phyloP scores from a whole-genome alignment of 2,888 invertebrate genomes.

The Apotomis capreana region DNA sequence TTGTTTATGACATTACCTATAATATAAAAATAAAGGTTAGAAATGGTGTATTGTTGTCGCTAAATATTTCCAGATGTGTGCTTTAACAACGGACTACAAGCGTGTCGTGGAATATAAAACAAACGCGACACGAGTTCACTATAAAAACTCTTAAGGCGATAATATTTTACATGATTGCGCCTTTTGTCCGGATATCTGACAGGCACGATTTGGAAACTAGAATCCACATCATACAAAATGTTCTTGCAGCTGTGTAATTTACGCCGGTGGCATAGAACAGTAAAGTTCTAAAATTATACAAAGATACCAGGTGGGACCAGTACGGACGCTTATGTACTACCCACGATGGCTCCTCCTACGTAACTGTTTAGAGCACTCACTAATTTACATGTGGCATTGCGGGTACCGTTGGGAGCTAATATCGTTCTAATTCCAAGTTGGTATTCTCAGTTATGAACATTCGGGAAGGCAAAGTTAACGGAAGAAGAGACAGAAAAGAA shows the following conservation, averaged over 20 bases:
- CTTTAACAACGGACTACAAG: too few relatives aligned
- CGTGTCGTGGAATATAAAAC: not conserved
- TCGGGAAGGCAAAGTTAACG: too few relatives aligned
- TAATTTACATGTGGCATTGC: slow-evolving; percentile 35
- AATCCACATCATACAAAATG: slow-evolving; percentile 31
- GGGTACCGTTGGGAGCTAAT: slow-evolving; percentile 7
- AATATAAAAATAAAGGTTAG: too few relatives aligned
- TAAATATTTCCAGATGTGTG: too few relatives aligned
- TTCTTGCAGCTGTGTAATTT: slow-evolving; percentile 29
- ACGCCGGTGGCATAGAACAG: slow-evolving; percentile 29
- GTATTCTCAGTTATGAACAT: not conserved
- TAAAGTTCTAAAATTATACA: slow-evolving; percentile 34
- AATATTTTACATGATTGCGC: slow-evolving; percentile 18
- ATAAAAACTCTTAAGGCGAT: not conserved
- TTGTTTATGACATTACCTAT: not conserved
- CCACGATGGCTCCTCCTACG: slow-evolving; percentile 38
- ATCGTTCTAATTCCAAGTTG: slow-evolving; percentile 5
- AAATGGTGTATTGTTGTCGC: too few relatives aligned
- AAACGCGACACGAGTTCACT: not conserved
- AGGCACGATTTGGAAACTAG: slow-evolving; percentile 31
- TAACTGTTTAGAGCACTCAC: slow-evolving; percentile 35
- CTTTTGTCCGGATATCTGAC: slow-evolving; percentile 23
- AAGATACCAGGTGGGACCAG: slow-evolving; percentile 29
- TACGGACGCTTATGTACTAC: slow-evolving; percentile 35
- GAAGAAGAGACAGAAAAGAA: too few relatives aligned